Evolutionary conservation across 2,888 invertebrate species (phyloP).

Genomic region (Andrena trimmerana): DNA sequence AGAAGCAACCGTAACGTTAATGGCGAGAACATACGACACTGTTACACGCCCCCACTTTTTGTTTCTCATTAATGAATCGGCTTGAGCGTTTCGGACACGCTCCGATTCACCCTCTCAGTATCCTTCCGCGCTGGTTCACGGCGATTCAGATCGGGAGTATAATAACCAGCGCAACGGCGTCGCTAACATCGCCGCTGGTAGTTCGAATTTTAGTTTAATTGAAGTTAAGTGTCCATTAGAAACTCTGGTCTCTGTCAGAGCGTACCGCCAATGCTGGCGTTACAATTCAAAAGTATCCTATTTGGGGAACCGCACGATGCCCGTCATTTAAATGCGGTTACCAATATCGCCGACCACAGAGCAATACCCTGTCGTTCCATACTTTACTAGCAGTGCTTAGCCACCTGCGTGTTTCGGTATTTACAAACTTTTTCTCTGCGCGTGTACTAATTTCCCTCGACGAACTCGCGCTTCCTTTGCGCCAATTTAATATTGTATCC

Average conservation of each 20-base stretch:
- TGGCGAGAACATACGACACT: neutral
- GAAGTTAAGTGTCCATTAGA: slow-evolving; percentile 69
- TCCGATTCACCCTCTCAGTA: slow-evolving; percentile 34
- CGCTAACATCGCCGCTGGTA: slow-evolving; percentile 44
- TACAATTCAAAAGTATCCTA: slow-evolving; percentile 64
- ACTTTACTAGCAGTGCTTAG: slow-evolving; percentile 35
- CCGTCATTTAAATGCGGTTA: slow-evolving; percentile 60
- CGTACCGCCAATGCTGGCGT: slow-evolving; percentile 45
- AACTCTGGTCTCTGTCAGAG: slow-evolving; percentile 59
- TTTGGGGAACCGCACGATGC: slow-evolving; percentile 58
- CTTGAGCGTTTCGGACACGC: slow-evolving; percentile 31
- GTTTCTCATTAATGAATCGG: slow-evolving; percentile 45
- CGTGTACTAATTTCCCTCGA: neutral
- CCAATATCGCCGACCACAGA: slow-evolving; percentile 46
- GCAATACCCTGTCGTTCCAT: slow-evolving; percentile 37
- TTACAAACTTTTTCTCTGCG: slow-evolving; percentile 25
- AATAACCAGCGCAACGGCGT: slow-evolving; percentile 55
- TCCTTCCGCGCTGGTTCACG: slow-evolving; percentile 40
- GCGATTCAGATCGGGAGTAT: slow-evolving; percentile 59
- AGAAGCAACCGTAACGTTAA: neutral
- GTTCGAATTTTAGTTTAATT: slow-evolving; percentile 70
- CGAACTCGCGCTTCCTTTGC: too few relatives aligned
- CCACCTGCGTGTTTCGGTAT: slow-evolving; percentile 8
- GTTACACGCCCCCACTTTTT: neutral
- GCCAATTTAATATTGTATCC: neutral